Evolutionary conservation across 2,113 vertebrate genomes (phyloP).

Genomic region (Nycticorax nycticorax): DNA sequence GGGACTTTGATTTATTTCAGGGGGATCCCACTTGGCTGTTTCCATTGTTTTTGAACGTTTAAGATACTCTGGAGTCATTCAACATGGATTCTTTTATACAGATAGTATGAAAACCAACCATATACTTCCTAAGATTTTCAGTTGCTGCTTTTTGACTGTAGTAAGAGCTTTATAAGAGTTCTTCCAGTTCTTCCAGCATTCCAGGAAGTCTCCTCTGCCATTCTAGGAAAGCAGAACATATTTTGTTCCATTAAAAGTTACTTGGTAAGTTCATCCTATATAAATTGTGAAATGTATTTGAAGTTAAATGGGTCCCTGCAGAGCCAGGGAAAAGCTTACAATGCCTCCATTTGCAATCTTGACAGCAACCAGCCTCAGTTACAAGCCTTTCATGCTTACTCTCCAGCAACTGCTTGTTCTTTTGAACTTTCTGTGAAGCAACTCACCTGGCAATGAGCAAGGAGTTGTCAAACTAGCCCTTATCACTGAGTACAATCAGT

Average conservation of each 20-base stretch:
- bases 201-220: neutral
- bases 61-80: neutral
- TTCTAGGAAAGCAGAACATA: slow-evolving; percentile 38
- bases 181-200: slow-evolving; percentile 9
- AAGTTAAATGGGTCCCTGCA: neutral
- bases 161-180: neutral
- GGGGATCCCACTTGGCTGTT: neutral
- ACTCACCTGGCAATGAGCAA: neutral
- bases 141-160: neutral
- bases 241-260: neutral
- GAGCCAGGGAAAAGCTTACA: neutral
- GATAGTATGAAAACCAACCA: neutral
- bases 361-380: neutral
- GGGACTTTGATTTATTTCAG: neutral
- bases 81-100: neutral
- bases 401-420: neutral
- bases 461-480: neutral
- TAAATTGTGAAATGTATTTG: neutral
- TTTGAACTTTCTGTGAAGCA: neutral
- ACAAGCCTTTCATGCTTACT: neutral
- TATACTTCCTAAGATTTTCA: neutral
- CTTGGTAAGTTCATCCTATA: neutral
- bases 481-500: neutral
- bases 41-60: neutral
- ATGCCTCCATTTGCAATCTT: neutral